Conservation (phyloP, 2,113 vertebrate species). For the Rousettus leschenaultii region DNA sequence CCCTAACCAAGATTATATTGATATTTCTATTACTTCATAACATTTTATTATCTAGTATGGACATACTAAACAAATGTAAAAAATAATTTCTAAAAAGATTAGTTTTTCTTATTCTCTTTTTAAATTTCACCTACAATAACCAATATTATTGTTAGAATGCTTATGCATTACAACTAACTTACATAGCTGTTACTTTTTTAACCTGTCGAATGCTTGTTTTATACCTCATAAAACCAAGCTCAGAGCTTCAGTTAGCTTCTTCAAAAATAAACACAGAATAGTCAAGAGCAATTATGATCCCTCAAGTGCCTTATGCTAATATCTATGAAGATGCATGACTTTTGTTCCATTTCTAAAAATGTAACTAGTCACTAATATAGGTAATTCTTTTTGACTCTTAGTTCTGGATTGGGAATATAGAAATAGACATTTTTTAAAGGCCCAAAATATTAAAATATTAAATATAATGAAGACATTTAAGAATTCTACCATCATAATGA, state of each 20-base stretch:
- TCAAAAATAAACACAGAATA: background rate
- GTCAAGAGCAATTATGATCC: background rate
- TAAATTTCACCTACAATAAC: background rate
- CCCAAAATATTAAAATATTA: background rate
- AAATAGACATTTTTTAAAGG: background rate
- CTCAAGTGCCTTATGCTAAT: background rate
- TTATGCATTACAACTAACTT: background rate
- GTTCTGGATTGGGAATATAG: background rate
- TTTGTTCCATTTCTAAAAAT: background rate
- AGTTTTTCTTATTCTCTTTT: background rate
- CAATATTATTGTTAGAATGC: background rate
- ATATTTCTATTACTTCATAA: background rate
- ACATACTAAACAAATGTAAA: background rate
- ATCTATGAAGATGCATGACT: background rate
- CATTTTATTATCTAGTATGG: background rate
- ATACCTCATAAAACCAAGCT: background rate
- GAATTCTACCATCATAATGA: background rate
- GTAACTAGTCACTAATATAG: background rate
- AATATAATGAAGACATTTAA: constrained; percentile 5
- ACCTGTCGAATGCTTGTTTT: background rate
- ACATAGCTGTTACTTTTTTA: background rate
- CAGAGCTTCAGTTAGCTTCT: background rate
- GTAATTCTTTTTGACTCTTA: background rate
- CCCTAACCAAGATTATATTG: background rate
- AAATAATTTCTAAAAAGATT: background rate